Evolutionary conservation across 2,113 vertebrate species (phyloP), one percentile per base, ranked within the genome.

Genomic region (Alligator sinensis): DNA sequence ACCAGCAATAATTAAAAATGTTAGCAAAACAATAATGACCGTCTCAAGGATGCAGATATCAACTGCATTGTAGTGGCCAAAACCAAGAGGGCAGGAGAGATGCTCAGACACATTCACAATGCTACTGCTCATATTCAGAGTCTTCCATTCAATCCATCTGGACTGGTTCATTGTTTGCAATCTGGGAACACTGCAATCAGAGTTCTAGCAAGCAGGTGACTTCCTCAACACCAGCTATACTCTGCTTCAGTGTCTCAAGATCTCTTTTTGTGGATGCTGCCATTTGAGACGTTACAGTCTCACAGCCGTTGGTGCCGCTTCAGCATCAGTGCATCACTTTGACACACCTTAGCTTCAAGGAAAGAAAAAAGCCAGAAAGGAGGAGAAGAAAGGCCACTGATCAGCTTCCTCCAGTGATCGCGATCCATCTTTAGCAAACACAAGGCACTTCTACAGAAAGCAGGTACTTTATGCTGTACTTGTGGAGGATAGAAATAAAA

Each of bases 21-120:
- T 99, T 94, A 99, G 97, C 94, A 99, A 97, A 85, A 99, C 98
- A 77, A 99, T 99, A 75, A 99, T 97, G 1, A 98, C 97, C 4
- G 99, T 99, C 98, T 99, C 99, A 95, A 99, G 97, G 92, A 99
- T 98, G 94, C 99, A 99, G 88, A 99, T 97, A 87, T 99, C 99
- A 90, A 98, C 96, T 34, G 98, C 97, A 95, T 97, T 98, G 92
- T 98, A 99, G 95, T 99, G 97, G 85, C 98, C 99, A 98, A 99
- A 99, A 95, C 99, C 99, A 92, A 99, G 97, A 59, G 99, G 99
- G 96, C 99, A 99, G 82, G 99, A 99, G 97, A 99, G 98, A 96
- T 98, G 99, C 80, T 98, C 97, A 25, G 99, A 97, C 86, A 97
- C 59, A 94, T 98, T 98, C 97, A 85, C 89, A 87, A 92, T 66